phyloP scores from a whole-genome alignment of 2,888 invertebrate species.

The Blastobasis lacticolella region DNA sequence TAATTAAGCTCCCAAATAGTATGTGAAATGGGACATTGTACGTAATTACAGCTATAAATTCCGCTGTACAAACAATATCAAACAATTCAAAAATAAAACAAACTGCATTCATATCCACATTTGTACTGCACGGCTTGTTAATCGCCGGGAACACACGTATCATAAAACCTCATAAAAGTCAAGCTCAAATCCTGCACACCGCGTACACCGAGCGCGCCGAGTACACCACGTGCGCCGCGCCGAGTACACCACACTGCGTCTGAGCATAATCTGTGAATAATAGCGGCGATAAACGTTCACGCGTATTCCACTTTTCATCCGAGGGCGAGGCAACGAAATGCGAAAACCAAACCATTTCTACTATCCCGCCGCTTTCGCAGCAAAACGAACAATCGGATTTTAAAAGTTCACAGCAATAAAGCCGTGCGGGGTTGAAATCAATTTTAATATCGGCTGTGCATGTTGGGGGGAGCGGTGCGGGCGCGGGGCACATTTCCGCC shows the following conservation, averaged over 20 bases:
- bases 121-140: too few relatives aligned
- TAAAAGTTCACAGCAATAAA: slow-evolving; percentile 39
- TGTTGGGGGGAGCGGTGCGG: background rate
- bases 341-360: slow-evolving; percentile 19
- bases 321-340: background rate
- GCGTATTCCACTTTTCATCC: background rate
- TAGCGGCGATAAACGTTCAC: background rate
- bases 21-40: too few relatives aligned
- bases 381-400: slow-evolving; percentile 30
- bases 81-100: too few relatives aligned
- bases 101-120: too few relatives aligned
- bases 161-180: too few relatives aligned
- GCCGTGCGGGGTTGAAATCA: slow-evolving; percentile 31
- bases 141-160: too few relatives aligned
- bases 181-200: too few relatives aligned
- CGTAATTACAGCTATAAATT: too few relatives aligned
- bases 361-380: slow-evolving; percentile 23
- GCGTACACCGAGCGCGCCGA: too few relatives aligned
- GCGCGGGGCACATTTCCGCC: slow-evolving; percentile 16
- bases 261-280: background rate
- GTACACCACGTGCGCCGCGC: background rate
- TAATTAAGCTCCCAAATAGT: too few relatives aligned
- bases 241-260: background rate
- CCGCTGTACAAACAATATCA: too few relatives aligned
- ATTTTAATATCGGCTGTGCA: slow-evolving; percentile 40